These are phyloP conservation scores for Lochmaea capreae DNA, from an alignment of 2,888 invertebrate genomes.

Conservation along the genomic window DNA sequence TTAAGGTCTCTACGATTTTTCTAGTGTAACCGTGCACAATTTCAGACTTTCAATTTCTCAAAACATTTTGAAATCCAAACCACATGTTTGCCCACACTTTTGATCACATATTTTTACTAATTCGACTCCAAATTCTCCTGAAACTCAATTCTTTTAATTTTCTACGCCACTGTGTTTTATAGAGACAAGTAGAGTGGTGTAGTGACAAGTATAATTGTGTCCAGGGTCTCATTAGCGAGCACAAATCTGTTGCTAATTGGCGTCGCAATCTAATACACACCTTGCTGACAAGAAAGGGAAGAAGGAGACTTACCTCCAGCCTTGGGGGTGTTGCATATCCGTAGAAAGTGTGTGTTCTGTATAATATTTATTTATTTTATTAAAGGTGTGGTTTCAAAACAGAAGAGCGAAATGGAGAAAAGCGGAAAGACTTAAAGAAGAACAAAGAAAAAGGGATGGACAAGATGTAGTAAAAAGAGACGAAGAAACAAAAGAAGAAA, in stretches of 20 bases:
- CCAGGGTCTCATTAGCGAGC: conserved; percentile 63
- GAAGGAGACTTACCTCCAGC: neutral
- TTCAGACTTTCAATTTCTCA: no score
- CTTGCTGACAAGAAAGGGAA: conserved; percentile 39
- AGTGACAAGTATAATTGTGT: conserved; percentile 62
- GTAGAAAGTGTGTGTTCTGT: neutral
- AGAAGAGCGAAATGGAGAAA: conserved; percentile 93
- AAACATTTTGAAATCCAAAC: no score
- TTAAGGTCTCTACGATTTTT: no score
- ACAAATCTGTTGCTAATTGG: conserved; percentile 63
- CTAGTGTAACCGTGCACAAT: no score
- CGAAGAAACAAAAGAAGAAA: conserved; percentile 70
- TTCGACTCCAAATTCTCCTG: no score
- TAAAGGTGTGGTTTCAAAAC: conserved; percentile 93
- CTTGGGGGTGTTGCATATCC: neutral
- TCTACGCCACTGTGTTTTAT: neutral
- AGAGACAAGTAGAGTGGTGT: conserved; percentile 32
- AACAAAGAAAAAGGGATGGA: conserved; percentile 86
- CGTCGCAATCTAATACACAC: conserved; percentile 63
- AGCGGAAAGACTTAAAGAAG: conserved; percentile 91
- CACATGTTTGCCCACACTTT: no score
- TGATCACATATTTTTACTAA: no score
- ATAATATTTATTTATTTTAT: neutral
- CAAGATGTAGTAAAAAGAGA: conserved; percentile 75
- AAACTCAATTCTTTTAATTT: no score